Base-by-base conservation (phyloP, 1,140 invertebrate genomes). In the Monochamus saltuarius region DNA sequence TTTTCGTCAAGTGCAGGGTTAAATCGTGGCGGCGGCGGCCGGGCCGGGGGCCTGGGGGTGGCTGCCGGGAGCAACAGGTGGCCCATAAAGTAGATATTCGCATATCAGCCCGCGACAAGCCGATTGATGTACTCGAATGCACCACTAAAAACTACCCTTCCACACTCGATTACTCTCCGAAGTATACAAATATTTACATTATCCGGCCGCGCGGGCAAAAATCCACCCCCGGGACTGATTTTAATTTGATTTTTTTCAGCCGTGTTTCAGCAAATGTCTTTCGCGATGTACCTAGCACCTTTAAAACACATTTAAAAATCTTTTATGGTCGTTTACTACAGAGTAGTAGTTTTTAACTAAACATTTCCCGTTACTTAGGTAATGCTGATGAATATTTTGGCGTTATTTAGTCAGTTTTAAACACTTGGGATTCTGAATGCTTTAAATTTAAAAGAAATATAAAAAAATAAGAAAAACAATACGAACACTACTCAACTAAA, bases 31-130 rank as follows among this genome's bases (percentile, higher is more conserved):
- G 65, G 58, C 64, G 63, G 59, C 40, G 39, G 64, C 54, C 53
- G 59, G 59, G 43, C 36, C 43, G 56, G 57, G 56, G 51, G 42
- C 46, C 51, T 34, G 43, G 39, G 51, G 49, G 53, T 46, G 54
- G 40, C 47, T 39, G 38, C 38, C 36, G 37, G 14, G 51, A 49
- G 66, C 71, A 73, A 73, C 71, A 73, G 71, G 71, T 73, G 69
- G 71, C 69, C 68, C 71, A 71, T 73, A 73, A 73, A 73, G 69
- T 73, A 73, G 71, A 73, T 73, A 73, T 73, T 73, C 71, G 71
- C 71, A 71, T 73, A 71, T 73, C 71, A 73, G 61, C 60, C 61
- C 65, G 66, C 68, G 70, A 69, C 70, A 72, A 64, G 62, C 64
- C 71, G 71, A 73, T 71, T 73, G 71, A 73, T 73, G 70, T 73